These are phyloP conservation scores for Phrynocephalus versicolor DNA, from an alignment of 2,113 vertebrate genomes.

Conservation along the genomic window DNA sequence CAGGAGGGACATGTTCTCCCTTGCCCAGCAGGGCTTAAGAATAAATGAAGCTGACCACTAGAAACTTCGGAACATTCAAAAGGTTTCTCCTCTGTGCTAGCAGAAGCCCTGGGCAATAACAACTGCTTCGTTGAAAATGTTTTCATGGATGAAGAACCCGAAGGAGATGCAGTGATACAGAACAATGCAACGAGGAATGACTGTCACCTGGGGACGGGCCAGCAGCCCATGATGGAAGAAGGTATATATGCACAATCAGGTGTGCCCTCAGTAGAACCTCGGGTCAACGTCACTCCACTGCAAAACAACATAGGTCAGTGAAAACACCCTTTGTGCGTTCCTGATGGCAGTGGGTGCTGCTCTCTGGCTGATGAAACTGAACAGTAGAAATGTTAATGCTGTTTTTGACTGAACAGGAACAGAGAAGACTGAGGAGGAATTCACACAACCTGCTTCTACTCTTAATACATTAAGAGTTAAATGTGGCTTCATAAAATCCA, in stretches of 20 bases:
- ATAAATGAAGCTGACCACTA: too few relatives aligned
- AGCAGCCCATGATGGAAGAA: neutral
- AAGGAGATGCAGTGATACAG: neutral
- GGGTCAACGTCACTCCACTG: accelerated
- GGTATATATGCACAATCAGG: neutral
- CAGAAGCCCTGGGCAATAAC: neutral
- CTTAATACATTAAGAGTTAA: too few relatives aligned
- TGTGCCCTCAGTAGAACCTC: neutral
- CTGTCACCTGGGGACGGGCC: neutral
- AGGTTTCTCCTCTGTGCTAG: neutral
- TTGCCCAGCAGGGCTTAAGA: neutral
- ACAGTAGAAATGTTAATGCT: too few relatives aligned
- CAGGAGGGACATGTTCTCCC: too few relatives aligned
- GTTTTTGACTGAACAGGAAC: neutral
- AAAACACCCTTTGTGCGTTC: too few relatives aligned
- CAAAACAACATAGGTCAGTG: neutral
- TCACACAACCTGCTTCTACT: too few relatives aligned
- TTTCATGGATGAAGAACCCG: neutral
- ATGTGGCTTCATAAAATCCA: neutral
- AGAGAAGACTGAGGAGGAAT: too few relatives aligned
- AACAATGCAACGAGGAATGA: neutral
- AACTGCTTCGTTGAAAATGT: neutral
- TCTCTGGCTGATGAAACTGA: neutral
- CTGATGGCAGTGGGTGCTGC: neutral
- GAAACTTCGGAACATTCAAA: neutral